Evolutionary conservation across 2,888 invertebrate genomes (phyloP).

Genomic region (Digitonthophagus gazella): DNA sequence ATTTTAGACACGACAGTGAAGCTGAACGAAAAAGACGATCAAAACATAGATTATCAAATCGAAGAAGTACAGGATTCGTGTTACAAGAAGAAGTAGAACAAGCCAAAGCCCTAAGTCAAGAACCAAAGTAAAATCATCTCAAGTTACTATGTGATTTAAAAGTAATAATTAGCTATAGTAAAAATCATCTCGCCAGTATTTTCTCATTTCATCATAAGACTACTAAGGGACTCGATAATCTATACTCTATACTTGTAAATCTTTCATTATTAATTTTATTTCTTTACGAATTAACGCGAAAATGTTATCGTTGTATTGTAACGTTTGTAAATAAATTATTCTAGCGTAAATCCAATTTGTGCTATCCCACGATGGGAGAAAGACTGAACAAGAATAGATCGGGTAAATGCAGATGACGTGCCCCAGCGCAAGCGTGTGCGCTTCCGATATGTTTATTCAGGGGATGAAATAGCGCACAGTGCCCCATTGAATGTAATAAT

Average conservation of each 20-base stretch:
- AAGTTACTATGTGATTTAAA: not conserved
- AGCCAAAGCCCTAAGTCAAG: constrained; percentile 23
- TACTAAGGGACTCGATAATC: not conserved
- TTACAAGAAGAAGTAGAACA: constrained; percentile 31
- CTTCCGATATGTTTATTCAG: constrained; percentile 11
- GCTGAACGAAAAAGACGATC: constrained; percentile 47
- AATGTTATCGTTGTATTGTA: no score
- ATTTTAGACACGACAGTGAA: constrained; percentile 39
- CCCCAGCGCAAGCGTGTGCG: constrained; percentile 9
- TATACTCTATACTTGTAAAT: no score
- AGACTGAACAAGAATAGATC: not conserved
- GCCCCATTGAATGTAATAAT: constrained; percentile 8
- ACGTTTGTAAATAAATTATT: not conserved
- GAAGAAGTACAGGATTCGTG: constrained; percentile 42
- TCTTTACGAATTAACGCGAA: no score
- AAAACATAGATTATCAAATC: constrained; percentile 46
- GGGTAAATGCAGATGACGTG: constrained; percentile 17
- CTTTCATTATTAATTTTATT: no score
- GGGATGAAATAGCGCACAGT: constrained; percentile 13
- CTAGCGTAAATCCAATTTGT: not conserved
- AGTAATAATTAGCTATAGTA: not conserved
- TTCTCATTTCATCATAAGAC: not conserved
- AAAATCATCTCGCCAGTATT: not conserved
- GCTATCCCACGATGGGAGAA: not conserved
- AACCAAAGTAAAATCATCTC: not conserved